A percentile compares a stretch with the other conserved stretches of the same genome.
phyloP scores from a whole-genome alignment of 2,797 vertebrate species.

The Muscicapa striata region DNA sequence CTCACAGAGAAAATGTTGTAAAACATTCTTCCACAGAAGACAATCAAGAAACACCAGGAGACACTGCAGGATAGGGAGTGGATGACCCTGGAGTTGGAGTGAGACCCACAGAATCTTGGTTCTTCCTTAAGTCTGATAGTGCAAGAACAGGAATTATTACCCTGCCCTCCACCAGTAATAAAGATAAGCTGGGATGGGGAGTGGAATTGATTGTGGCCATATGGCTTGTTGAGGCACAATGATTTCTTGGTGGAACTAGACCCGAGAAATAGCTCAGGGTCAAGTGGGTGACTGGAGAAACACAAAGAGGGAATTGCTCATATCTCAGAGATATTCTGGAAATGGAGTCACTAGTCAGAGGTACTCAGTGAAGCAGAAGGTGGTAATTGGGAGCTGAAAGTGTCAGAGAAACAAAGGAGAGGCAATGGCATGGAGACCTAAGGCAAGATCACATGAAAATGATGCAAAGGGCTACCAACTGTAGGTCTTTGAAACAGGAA shows the following conservation, averaged over 20 bases:
- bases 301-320: slow-evolving; percentile 39
- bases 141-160: slow-evolving; percentile 40
- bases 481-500: not conserved
- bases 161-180: slow-evolving; percentile 60
- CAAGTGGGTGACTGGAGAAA: slow-evolving; percentile 52
- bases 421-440: not conserved
- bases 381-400: slow-evolving; percentile 43
- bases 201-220: slow-evolving; percentile 65
- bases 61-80: slow-evolving; percentile 28
- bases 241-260: slow-evolving; percentile 57
- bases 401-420: slow-evolving; percentile 42
- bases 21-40: not conserved
- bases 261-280: slow-evolving; percentile 56
- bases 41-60: slow-evolving; percentile 14
- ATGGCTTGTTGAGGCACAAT: slow-evolving; percentile 54
- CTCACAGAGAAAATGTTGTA: not conserved
- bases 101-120: slow-evolving; percentile 33
- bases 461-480: not conserved
- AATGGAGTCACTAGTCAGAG: slow-evolving; percentile 49
- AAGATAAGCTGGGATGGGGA: slow-evolving; percentile 62
- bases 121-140: not conserved
- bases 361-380: slow-evolving; percentile 30
- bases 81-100: slow-evolving; percentile 19
- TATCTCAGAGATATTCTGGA: slow-evolving; percentile 61
- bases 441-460: not conserved